phyloP scores from a whole-genome alignment of 2,888 invertebrate species.

The Thymelicus lineola region DNA sequence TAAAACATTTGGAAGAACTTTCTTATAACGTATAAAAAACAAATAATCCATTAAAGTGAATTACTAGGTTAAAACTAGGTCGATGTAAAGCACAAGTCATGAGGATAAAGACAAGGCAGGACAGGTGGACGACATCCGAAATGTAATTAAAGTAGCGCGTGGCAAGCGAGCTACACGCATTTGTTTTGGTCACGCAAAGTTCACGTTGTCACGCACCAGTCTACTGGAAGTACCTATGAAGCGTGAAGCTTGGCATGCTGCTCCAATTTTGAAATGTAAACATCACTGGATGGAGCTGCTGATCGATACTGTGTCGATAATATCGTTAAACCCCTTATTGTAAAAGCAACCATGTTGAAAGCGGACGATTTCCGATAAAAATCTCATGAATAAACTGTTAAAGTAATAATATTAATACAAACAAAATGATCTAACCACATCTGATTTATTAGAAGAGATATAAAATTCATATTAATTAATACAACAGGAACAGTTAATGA shows the following conservation, averaged over 20 bases:
- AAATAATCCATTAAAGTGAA: not conserved
- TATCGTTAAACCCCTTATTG: not conserved
- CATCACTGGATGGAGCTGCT: not conserved
- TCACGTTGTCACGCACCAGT: constrained; percentile 46
- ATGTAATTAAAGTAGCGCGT: constrained; percentile 31
- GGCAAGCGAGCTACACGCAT: constrained; percentile 29
- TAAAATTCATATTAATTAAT: too few species aligned
- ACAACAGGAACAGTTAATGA: too few species aligned
- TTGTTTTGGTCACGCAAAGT: constrained; percentile 50
- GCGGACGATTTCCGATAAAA: too few species aligned
- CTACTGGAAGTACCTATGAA: constrained; percentile 27
- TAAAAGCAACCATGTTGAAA: not conserved
- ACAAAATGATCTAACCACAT: too few species aligned
- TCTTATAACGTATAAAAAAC: too few species aligned
- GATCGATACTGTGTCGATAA: not conserved
- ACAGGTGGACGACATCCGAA: constrained; percentile 22
- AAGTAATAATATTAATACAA: too few species aligned
- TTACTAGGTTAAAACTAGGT: constrained; percentile 12
- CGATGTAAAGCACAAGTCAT: constrained; percentile 2
- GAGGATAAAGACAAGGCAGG: constrained; percentile 7
- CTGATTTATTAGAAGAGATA: too few species aligned
- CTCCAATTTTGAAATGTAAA: not conserved
- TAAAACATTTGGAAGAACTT: too few species aligned
- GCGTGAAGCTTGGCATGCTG: constrained; percentile 31
- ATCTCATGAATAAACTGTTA: too few species aligned